Evolutionary conservation across 2,888 invertebrate species (phyloP), one percentile per base, ranked within the genome.

Genomic region (Leistus spinibarbis): DNA sequence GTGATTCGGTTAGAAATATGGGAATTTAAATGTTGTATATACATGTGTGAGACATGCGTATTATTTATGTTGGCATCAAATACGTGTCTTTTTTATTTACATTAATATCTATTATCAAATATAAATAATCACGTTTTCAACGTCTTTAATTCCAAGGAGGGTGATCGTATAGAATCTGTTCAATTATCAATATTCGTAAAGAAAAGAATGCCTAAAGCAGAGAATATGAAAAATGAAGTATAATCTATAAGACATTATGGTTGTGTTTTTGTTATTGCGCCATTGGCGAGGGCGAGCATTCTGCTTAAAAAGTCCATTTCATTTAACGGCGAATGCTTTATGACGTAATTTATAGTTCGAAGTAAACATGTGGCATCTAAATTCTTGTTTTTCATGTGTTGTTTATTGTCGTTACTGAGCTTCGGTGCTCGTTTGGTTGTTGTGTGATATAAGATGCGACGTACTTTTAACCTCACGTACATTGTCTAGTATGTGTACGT

Each of bases 381-480:
- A 10, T 17, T 19, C 60, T 22, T 2, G 60, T 17, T 17, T 20
- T 19, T 22, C 60, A 17, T 20, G 16, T 60, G 60, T 60, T 60
- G 22, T 60, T 60, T 60, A 60, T 17, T 60, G 20, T 60, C 60
- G 22, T 60, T 60, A 17, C 60, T 60, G 40, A 4, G 40, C 13
- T 40, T 40, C 5, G 40, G 40, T n/a, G n/a, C n/a, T n/a, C n/a
- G n/a, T n/a, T n/a, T n/a, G n/a, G 3, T 40, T 13, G 40, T 40
- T 13, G 40, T 40, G 7, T 57, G 19, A 3, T 60, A 17, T 22
- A 60, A 60, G 60, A 60, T 16, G 60, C 60, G 22, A 60, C 60
- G 60, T 60, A 60, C 60, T 60, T 19, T 60, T 60, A 60, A 60
- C 60, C 60, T 60, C 60, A 60, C 60, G 20, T 60, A 60, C 60